phyloP scores from a whole-genome alignment of 2,888 invertebrate species.

The Drosophila testacea region DNA sequence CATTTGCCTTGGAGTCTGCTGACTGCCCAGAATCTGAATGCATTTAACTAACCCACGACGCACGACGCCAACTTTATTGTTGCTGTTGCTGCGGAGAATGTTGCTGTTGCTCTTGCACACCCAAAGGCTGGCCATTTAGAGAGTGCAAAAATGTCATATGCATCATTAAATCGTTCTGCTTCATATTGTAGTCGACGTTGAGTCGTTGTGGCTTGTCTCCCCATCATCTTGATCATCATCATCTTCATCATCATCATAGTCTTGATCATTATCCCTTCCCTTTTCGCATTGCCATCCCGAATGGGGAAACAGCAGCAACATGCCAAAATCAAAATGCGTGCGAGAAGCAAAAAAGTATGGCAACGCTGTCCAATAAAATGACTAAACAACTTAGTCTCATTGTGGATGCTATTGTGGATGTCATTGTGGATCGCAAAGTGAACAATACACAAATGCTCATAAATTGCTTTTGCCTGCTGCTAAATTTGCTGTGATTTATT shows the following conservation, averaged over 20 bases:
- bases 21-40: slow-evolving; percentile 56
- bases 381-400: slow-evolving; percentile 71
- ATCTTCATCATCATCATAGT: not conserved
- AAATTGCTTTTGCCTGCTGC: slow-evolving; percentile 67
- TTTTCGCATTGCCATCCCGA: slow-evolving; percentile 23
- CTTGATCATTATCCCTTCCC: slow-evolving; percentile 2
- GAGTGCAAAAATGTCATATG: slow-evolving; percentile 83
- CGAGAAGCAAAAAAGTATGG: slow-evolving; percentile 72
- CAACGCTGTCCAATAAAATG: slow-evolving; percentile 77
- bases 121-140: slow-evolving; percentile 74
- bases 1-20: slow-evolving; percentile 58
- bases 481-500: slow-evolving; percentile 77
- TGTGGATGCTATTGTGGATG: slow-evolving; percentile 21
- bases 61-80: slow-evolving; percentile 43
- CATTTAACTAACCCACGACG: slow-evolving; percentile 61
- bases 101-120: slow-evolving; percentile 41
- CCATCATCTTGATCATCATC: not conserved
- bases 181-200: slow-evolving; percentile 76
- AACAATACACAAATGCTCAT: slow-evolving; percentile 67
- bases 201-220: slow-evolving; percentile 34
- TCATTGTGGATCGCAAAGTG: slow-evolving; percentile 41
- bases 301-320: slow-evolving; percentile 17
- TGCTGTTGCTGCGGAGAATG: slow-evolving; percentile 33
- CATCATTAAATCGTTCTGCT: slow-evolving; percentile 82
- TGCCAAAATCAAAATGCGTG: slow-evolving; percentile 52